Conservation (phyloP, 2,888 invertebrate species). For the Desoria tigrina region DNA sequence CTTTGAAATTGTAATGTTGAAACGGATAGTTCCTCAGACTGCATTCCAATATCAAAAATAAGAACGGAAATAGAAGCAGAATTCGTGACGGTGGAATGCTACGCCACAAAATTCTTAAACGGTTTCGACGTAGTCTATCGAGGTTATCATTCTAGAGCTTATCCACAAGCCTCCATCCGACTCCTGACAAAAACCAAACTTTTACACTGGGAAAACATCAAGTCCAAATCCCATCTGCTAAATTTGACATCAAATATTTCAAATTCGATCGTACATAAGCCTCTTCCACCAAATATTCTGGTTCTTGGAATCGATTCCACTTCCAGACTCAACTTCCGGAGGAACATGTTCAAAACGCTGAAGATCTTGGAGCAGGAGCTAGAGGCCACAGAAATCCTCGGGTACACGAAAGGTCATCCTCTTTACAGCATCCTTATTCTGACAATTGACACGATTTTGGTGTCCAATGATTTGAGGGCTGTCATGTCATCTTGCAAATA, state of each 20-base stretch:
- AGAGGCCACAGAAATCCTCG: constrained; percentile 3
- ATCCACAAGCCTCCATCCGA: not conserved
- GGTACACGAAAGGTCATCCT: constrained; percentile 10
- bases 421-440: not conserved
- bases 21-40: constrained; percentile 10
- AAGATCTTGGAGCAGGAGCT: not conserved
- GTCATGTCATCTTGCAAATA: too few species aligned
- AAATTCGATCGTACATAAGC: too few species aligned
- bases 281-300: constrained; percentile 5
- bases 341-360: constrained; percentile 18
- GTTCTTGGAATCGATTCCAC: constrained; percentile 16
- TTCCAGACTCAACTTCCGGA: constrained; percentile 14
- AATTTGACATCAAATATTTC: not conserved
- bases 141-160: constrained; percentile 10
- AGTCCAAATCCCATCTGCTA: too few species aligned
- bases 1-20: not conserved
- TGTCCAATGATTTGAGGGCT: too few species aligned
- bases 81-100: constrained; percentile 13
- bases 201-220: constrained; percentile 6
- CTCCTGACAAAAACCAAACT: not conserved
- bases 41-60: not conserved
- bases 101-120: not conserved
- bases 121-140: constrained; percentile 3
- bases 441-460: too few species aligned
- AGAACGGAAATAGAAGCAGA: constrained; percentile 1